Base-by-base conservation (phyloP, 2,113 vertebrate genomes). In the Psephotus haematonotus region DNA sequence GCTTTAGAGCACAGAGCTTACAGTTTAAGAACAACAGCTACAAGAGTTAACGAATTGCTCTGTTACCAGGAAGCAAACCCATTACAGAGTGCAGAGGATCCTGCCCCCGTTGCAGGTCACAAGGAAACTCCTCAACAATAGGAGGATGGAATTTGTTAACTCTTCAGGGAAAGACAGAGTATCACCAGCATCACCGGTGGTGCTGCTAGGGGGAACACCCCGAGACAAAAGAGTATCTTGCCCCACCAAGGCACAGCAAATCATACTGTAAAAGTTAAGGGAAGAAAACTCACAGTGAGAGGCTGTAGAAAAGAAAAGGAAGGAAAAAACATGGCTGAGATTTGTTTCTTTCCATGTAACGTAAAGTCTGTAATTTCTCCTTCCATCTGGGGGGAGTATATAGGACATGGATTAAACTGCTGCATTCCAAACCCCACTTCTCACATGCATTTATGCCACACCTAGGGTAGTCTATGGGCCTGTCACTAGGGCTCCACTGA, bases 31-130 rank as follows among this genome's bases (percentile, higher is more conserved):
- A 88, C 88, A 94, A 88, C 93, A 88, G 88, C 88, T 86, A 84
- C 82, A 81, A 84, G 90, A 95, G 93, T 78, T 95, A 96, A 96
- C 79, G 83, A 82, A 86, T 49, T 71, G 69, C 88, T 90, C 72
- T 84, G 93, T 96, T 95, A 96, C 95, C 92, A 94, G 93, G 95
- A 92, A 91, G 93, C 80, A 94, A 96, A 96, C 39, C 77, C 80
- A 83, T 88, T 86, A 53, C 72, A 91, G 92, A 95, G 76, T 2
- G 0, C 2, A 13, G 83, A 88, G 57, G 77, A 88, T 83, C 69
- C 74, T 92, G 86, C 69, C n/a, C n/a, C n/a, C n/a, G n/a, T n/a
- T 5, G 23, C 44, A 88, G 70, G 76, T 86, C 92, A 43, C 0
- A 0, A 59, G 76, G 79, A 93, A 96, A 92, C 65, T 68, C 82